Percentiles rank a stretch among this genome's conserved stretches.
phyloP scores from a whole-genome alignment of 2,888 invertebrate species.

The Mimas tiliae region DNA sequence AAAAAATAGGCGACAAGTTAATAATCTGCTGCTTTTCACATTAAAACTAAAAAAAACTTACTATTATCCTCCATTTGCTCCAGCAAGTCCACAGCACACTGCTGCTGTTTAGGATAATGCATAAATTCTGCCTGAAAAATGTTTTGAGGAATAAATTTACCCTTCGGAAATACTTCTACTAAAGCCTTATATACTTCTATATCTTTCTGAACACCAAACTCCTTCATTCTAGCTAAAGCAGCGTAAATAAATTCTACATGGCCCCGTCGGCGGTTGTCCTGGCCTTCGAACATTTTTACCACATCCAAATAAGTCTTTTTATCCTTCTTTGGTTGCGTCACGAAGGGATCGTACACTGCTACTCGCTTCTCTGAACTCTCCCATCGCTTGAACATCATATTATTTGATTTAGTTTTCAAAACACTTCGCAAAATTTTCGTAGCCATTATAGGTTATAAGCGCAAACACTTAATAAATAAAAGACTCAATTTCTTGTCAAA shows the following conservation, averaged over 20 bases:
- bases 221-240: constrained; percentile 94
- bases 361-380: constrained; percentile 70
- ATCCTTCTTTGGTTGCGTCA: constrained; percentile 81
- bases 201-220: constrained; percentile 95
- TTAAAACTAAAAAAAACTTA: constrained; percentile 54
- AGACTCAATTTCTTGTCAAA: background rate
- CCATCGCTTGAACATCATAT: constrained; percentile 62
- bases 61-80: constrained; percentile 98
- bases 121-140: constrained; percentile 94
- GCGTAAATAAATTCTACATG: constrained; percentile 98
- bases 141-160: constrained; percentile 93
- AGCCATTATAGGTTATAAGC: constrained; percentile 65
- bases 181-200: constrained; percentile 93
- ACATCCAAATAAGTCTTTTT: constrained; percentile 89
- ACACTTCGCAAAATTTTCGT: constrained; percentile 63
- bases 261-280: constrained; percentile 89
- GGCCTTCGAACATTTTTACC: constrained; percentile 89
- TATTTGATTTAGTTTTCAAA: constrained; percentile 53
- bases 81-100: constrained; percentile 94
- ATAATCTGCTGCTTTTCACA: background rate
- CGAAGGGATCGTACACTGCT: constrained; percentile 75
- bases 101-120: constrained; percentile 98
- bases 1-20: background rate
- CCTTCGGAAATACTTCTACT: constrained; percentile 94
- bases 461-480: background rate